Evolutionary conservation across 2,888 invertebrate species (phyloP).

Genomic region (Leptopilina drosophilae): DNA sequence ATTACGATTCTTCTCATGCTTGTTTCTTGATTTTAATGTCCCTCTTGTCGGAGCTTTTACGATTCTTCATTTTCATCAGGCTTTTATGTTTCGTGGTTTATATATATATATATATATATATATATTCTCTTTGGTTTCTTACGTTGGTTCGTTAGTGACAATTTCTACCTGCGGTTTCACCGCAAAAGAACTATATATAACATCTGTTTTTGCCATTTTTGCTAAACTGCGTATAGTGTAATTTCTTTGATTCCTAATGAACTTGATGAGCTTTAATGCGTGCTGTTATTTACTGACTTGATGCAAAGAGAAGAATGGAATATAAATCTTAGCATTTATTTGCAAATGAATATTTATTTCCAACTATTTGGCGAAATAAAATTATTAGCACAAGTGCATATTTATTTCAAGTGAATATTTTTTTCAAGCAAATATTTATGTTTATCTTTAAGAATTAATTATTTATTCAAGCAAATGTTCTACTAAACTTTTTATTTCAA

Average conservation of each 20-base stretch:
- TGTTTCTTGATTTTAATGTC: slow-evolving; percentile 68
- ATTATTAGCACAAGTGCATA: too few species aligned
- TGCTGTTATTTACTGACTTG: slow-evolving; percentile 2
- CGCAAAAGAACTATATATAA: slow-evolving; percentile 46
- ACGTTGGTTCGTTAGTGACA: slow-evolving; percentile 67
- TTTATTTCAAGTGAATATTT: too few species aligned
- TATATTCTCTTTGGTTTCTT: slow-evolving; percentile 16
- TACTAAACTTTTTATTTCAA: too few species aligned
- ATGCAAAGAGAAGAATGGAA: background rate
- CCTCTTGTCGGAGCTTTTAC: slow-evolving; percentile 64
- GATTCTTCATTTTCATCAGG: slow-evolving; percentile 69
- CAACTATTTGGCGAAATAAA: background rate
- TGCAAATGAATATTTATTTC: background rate
- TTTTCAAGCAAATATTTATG: too few species aligned
- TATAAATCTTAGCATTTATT: too few species aligned
- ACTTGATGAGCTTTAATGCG: background rate
- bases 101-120: slow-evolving; percentile 15
- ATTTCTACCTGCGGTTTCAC: slow-evolving; percentile 50
- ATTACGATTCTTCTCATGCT: slow-evolving; percentile 60
- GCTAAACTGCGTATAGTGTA: slow-evolving; percentile 28
- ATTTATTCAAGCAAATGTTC: too few species aligned
- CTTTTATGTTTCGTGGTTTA: slow-evolving; percentile 63
- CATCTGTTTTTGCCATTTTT: slow-evolving; percentile 49
- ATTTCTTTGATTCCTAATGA: slow-evolving; percentile 23
- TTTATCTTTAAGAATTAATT: too few species aligned